A percentile compares a stretch with the other conserved stretches of the same genome.
These are phyloP conservation scores for Pyrgus malvae DNA, from an alignment of 2,888 invertebrate genomes.

Conservation along the genomic window DNA sequence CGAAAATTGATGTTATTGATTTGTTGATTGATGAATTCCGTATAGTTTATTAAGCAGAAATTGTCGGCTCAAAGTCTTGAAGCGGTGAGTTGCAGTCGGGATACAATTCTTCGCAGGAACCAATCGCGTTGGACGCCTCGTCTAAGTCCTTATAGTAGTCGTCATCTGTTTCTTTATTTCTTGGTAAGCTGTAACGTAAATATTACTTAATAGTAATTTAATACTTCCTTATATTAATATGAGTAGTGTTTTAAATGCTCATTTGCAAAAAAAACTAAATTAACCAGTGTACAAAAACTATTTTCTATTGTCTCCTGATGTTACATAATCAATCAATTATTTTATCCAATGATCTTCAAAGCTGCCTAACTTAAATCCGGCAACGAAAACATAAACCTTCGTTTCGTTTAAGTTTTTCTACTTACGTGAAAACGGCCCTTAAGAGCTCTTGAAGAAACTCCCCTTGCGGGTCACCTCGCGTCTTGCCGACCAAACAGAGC, in stretches of 20 bases:
- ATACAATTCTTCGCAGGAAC: constrained; percentile 57
- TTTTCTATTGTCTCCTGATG: no score
- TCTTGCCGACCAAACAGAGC: constrained; percentile 83
- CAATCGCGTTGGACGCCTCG: constrained; percentile 47
- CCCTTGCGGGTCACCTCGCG: constrained; percentile 69
- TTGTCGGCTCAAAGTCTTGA: neutral
- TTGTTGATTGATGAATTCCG: no score
- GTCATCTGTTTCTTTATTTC: constrained; percentile 41
- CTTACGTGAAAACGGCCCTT: constrained; percentile 85
- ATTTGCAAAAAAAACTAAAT: no score
- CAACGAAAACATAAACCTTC: no score
- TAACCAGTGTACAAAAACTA: no score
- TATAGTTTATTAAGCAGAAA: neutral
- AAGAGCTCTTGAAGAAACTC: constrained; percentile 85
- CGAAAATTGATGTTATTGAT: no score
- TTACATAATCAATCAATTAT: no score
- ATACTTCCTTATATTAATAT: neutral
- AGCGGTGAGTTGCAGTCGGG: constrained; percentile 49
- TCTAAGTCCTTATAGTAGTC: constrained; percentile 55
- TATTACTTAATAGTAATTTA: neutral
- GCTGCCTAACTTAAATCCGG: no score
- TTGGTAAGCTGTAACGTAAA: constrained; percentile 55
- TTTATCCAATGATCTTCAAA: no score
- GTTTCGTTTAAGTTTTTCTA: no score
- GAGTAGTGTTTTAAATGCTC: no score